Base-by-base conservation (phyloP, 1,140 invertebrate genomes). In the Cyphomyrmex costatus region DNA sequence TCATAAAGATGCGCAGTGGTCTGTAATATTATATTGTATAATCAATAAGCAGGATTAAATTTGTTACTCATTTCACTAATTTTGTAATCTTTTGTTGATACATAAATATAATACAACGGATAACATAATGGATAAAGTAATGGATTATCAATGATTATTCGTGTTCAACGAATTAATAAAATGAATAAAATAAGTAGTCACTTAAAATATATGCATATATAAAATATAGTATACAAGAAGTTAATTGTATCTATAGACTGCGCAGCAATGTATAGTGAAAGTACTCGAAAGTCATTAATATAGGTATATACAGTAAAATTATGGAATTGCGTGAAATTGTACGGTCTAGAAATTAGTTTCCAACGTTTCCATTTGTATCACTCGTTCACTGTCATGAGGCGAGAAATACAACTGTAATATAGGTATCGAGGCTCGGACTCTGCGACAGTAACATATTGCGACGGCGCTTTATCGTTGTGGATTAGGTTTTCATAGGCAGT, bases 401-500 rank as follows among this genome's bases (percentile, higher is more conserved):
- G 53, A 85, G 71, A 66, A 77, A 60, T 76, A 78, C 51, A 70
- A 68, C 53, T 53, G 80, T 87, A 87, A 85, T 77, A 65, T 77
- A 85, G 61, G 79, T 74, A 74, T 74, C 21, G 86, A 78, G 19
- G 33, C 51, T 68, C n/a, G 82, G 74, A 58, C 80, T 70, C 24
- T 33, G 68, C 56, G 85, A 76, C 87, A 82, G 68, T 56, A 74
- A 76, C 66, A 66, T 61, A 86, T 85, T 51, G 68, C 84, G 36
- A 46, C 58, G 51, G 51, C 66, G 76, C 66, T 88, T 86, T 80
- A 80, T 88, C 86, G 73, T 86, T 30, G 27, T 33, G 76, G 63
- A 86, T 70, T 85, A 80, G 66, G 46, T 88, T 88, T 80, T 88
- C 84, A 86, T 88, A 78, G 84, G 51, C 42, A 66, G 74, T 86